Evolutionary conservation across 92 coral and sea anemone genomes (phyloP), one percentile per base, ranked within the genome.

Genomic region (Heliopora coerulea): DNA sequence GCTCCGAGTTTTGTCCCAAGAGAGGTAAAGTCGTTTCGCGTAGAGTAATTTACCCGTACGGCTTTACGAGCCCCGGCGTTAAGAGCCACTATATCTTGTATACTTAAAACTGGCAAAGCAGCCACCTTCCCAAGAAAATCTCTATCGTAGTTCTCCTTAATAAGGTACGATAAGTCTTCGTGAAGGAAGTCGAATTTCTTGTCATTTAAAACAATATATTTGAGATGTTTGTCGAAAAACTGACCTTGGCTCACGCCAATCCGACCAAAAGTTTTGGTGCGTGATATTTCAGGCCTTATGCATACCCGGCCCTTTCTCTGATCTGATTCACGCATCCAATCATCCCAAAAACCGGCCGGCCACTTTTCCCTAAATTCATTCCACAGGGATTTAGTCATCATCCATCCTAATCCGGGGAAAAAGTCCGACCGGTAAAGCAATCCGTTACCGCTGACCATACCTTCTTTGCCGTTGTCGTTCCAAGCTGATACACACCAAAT

Each of bases 331-430:
- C 99, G 83, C 96, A 95, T 88, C 99, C 99, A 95, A 56, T 95
- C 99, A 39, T 95, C 99, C 99, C 99, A 95, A 76, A 95, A 95
- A 0, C 99, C 99, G 9, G 89, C 80, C 0, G 99, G 99, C 99
- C 99, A 95, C 40, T 88, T 90, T 1, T 89, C 82, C 57, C 78
- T 65, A 27, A 95, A 82, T 33, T 95, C 99, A 15, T 81, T 30
- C 99, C 99, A 95, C 21, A 95, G 31, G 7, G 82, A 62, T 75
- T 84, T 90, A 0, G 77, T 82, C 60, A 95, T 56, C 99, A 95
- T 95, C 99, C 99, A 95, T 9, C 99, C 99, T 18, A 95, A 87
- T 1, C 99, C 99, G 4, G 99, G 92, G 68, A 95, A 95, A 54
- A 95, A 95, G 82, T 95, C 99, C 19, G 96, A 85, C 34, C 99